Base-by-base conservation (phyloP, 2,797 vertebrate species). In the Microcaecilia unicolor region DNA sequence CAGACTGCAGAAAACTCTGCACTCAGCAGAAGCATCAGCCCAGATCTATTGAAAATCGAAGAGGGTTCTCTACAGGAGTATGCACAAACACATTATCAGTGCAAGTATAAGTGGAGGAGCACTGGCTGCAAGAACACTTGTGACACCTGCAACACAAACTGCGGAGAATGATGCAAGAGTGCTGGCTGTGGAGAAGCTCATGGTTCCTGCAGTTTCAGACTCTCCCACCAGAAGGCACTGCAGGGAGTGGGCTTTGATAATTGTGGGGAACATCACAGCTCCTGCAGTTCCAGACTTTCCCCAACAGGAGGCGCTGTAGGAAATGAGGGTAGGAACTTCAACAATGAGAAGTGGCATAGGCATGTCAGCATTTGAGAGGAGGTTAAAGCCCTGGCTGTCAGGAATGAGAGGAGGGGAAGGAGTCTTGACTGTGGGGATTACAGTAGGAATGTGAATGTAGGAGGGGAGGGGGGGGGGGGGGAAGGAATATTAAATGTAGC, bases 11-110 rank as follows among this genome's bases (percentile, higher is more conserved):
- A n/a, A 49, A 68, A 68, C 41, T 31, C 53, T 0, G 0, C 49
- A 49, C 60, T 68, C 64, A 73, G 70, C 70, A 57, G 32, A 70
- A 68, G 48, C 45, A 55, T 37, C 42, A 34, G 58, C 41, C 37
- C 58, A 61, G 53, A 66, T 73, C 66, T 70, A 61, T 55, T 37
- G 29, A 46, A 43, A 58, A 48, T 13, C 33, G 45, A 45, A 53
- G 53, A 62, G 35, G n/a, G 0, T 62, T 70, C 51, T 51, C 67
- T 52, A 55, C 30, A 2, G 27, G 16, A 36, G 38, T 51, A 25
- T 49, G 47, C 58, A 68, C 62, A 62, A 3, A 28, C 23, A 58
- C 64, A 72, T 72, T 68, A 72, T 31, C 3, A 1, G 4, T 18
- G 4, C 8, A 0, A 0, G 12, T 19, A 34, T 8, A 32, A 10